These are phyloP conservation scores for Micrasema minimum DNA, from an alignment of 1,140 invertebrate genomes.

Conservation along the genomic window DNA sequence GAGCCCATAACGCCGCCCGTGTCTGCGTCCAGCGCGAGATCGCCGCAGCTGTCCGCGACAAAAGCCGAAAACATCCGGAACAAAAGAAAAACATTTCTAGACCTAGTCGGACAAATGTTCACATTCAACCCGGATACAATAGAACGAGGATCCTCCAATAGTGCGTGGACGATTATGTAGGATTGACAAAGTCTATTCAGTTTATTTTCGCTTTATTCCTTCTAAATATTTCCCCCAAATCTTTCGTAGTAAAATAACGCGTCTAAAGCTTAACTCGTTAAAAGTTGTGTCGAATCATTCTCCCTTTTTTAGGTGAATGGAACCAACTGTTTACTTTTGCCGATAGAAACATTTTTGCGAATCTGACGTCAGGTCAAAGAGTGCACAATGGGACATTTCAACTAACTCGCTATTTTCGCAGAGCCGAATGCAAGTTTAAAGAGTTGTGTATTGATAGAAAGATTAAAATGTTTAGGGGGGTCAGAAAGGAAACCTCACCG, in stretches of 20 bases:
- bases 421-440: conserved; percentile 8
- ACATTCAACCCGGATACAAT: conserved; percentile 7
- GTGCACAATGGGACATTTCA: neutral
- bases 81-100: conserved; percentile 14
- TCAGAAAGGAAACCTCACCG: neutral
- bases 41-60: neutral
- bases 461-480: conserved; percentile 21
- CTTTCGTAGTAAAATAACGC: neutral
- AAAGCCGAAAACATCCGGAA: conserved; percentile 11
- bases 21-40: neutral
- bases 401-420: neutral
- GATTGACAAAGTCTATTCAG: neutral
- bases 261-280: conserved; percentile 2
- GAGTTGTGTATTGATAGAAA: neutral
- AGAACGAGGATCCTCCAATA: conserved; percentile 16
- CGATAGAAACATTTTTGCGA: neutral
- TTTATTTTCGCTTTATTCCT: neutral
- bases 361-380: neutral
- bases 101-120: neutral
- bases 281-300: neutral
- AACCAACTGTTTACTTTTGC: neutral
- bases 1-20: neutral
- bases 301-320: neutral
- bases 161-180: neutral
- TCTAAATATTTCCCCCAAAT: neutral